Conservation (phyloP, 2,797 vertebrate species). For the Pantherophis alleghaniensis region DNA sequence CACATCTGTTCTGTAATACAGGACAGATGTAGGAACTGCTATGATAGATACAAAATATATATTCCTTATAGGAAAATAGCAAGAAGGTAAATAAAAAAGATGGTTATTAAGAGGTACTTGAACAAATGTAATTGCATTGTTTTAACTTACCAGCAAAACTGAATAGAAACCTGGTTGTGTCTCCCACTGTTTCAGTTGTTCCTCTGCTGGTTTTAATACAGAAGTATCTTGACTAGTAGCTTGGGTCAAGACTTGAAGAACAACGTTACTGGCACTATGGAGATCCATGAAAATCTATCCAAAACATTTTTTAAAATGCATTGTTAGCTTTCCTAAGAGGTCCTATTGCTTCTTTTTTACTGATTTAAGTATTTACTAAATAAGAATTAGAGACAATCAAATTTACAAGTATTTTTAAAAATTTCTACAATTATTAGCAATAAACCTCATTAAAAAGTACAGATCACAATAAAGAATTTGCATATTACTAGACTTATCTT, state of each 20-base stretch:
- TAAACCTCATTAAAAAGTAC: accelerated
- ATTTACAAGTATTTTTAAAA: neutral
- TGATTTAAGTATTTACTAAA: neutral
- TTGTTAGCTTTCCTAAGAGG: neutral
- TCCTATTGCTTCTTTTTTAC: neutral
- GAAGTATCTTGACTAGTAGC: conserved; percentile 95
- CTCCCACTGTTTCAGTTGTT: conserved; percentile 95
- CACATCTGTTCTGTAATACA: neutral
- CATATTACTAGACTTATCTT: neutral
- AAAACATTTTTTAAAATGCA: conserved; percentile 39
- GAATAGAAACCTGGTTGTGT: conserved; percentile 97
- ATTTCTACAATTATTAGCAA: neutral
- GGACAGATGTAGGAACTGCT: neutral
- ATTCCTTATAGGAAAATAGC: neutral
- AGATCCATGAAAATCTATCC: conserved; percentile 86
- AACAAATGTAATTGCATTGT: neutral
- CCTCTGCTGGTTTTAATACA: conserved; percentile 93
- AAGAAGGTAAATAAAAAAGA: neutral
- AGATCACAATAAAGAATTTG: neutral
- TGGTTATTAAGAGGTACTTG: neutral
- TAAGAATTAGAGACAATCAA: neutral
- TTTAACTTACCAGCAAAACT: conserved; percentile 86
- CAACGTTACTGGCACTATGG: conserved; percentile 89
- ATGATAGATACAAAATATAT: neutral
- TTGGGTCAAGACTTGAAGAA: conserved; percentile 93